Evolutionary conservation across 2,113 vertebrate genomes (phyloP), one percentile per base, ranked within the genome.

Genomic region (Copsychus sechellarum): DNA sequence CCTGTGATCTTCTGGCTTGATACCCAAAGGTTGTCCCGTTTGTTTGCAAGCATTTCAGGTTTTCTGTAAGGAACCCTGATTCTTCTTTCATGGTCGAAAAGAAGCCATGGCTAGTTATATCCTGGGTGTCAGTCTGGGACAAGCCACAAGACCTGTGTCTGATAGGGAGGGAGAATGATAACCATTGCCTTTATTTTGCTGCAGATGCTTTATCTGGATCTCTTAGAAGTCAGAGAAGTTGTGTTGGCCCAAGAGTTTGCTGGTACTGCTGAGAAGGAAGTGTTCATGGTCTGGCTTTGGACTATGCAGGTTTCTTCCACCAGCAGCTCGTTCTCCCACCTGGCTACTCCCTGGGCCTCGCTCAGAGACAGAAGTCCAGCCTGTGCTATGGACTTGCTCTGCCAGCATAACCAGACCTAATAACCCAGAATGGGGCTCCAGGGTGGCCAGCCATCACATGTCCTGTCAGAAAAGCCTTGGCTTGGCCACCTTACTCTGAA

Each of bases 1-100:
- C 8, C 62, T 95, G 22, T 64, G 36, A 34, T 91, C 6, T 36
- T 65, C 56, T 85, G 51, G 34, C 50, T 93, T 77, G n/a, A 25
- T 78, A 14, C 33, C 23, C 22, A 50, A 57, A 91, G 33, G 36
- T 79, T 67, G 45, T 72, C 29, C 38, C 81, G 7, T 84, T 87
- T 89, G 38, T 76, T 91, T 88, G 43, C 18, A 89, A 62, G 36
- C 25, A 40, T 80, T 90, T 90, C 54, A 87, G 14, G 26, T 79
- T 80, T 80, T 69, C 74, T 85, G 6, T 48, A 60, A 45, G 21
- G 25, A 81, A 22, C 33, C 50, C 16, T n/a, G 43, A 62, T 73
- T 86, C 12, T 47, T 86, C 38, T 66, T 89, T 76, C 33, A 22
- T 87, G 62, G 23, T 43, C 50, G 78, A 76, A 92, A 93, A 64